Conservation (phyloP, 2,797 vertebrate genomes). For the Pseudomugil gertrudae region DNA sequence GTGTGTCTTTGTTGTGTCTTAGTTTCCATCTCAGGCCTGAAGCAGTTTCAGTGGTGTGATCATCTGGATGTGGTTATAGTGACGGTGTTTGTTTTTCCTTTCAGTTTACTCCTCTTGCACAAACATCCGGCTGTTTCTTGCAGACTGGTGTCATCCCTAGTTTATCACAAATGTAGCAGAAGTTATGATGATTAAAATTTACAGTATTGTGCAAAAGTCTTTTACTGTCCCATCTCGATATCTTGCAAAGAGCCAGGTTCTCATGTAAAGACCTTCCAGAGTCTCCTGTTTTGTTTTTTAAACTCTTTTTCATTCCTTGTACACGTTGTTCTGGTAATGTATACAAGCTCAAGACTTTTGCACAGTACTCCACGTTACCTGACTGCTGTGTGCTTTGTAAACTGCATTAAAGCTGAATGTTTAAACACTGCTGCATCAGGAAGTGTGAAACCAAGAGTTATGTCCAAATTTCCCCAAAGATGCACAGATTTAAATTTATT, state of each 20-base stretch:
- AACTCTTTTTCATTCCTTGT: too few species aligned
- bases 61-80: conserved; percentile 39
- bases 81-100: not conserved
- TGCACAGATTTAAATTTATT: not conserved
- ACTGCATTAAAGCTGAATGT: not conserved
- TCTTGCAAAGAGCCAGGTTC: not conserved
- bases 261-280: not conserved
- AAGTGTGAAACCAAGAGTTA: not conserved
- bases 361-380: too few species aligned
- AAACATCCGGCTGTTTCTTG: conserved; percentile 10
- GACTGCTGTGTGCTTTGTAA: not conserved
- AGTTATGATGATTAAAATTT: not conserved
- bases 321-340: not conserved
- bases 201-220: not conserved
- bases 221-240: not conserved
- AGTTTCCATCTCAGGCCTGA: conserved; percentile 31
- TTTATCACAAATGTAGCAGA: not conserved
- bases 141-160: not conserved
- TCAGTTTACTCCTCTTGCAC: conserved; percentile 18
- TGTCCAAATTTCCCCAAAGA: not conserved
- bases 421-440: not conserved
- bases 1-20: conserved; percentile 41
- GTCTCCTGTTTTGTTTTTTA: not conserved
- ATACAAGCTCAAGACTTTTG: not conserved
- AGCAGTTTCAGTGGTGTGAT: conserved; percentile 25